Percentiles rank a stretch among this genome's conserved stretches.
These are phyloP conservation scores for Camponotus fellah DNA, from an alignment of 2,888 invertebrate species.

Conservation along the genomic window DNA sequence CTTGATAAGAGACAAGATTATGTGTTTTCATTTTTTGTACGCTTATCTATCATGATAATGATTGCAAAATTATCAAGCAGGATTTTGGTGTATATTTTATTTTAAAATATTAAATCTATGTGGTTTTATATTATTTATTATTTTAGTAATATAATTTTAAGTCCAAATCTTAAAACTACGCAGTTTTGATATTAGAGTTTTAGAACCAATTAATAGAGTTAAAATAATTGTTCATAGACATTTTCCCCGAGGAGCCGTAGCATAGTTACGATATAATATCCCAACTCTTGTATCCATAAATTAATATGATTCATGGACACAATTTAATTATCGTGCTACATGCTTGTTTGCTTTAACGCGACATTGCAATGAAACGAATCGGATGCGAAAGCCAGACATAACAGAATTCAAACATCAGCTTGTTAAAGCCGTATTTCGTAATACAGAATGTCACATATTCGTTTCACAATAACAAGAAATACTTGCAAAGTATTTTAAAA, in stretches of 20 bases:
- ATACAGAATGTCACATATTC: neutral
- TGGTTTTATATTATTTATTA: neutral
- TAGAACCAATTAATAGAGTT: neutral
- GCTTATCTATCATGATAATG: slow-evolving; percentile 54
- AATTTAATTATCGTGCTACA: slow-evolving; percentile 47
- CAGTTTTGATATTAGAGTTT: neutral
- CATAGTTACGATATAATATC: slow-evolving; percentile 9
- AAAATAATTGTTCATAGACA: neutral
- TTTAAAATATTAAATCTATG: neutral
- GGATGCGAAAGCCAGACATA: slow-evolving; percentile 22
- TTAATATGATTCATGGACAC: slow-evolving; percentile 44
- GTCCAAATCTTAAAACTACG: neutral
- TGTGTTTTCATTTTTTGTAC: slow-evolving; percentile 36
- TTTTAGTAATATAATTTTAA: neutral
- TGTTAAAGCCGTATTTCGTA: slow-evolving; percentile 8
- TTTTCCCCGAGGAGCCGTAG: neutral
- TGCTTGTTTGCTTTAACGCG: slow-evolving; percentile 9
- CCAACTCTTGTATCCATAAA: slow-evolving; percentile 27
- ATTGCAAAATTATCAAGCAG: slow-evolving; percentile 32
- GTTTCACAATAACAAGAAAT: neutral
- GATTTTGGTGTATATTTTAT: slow-evolving; percentile 28
- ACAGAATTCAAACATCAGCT: slow-evolving; percentile 27
- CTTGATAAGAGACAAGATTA: slow-evolving; percentile 63
- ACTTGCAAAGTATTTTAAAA: neutral
- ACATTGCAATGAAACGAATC: slow-evolving; percentile 29